Evolutionary conservation across 2,888 invertebrate genomes (phyloP), one percentile per base, ranked within the genome.

Genomic region (Panzeria rudis): DNA sequence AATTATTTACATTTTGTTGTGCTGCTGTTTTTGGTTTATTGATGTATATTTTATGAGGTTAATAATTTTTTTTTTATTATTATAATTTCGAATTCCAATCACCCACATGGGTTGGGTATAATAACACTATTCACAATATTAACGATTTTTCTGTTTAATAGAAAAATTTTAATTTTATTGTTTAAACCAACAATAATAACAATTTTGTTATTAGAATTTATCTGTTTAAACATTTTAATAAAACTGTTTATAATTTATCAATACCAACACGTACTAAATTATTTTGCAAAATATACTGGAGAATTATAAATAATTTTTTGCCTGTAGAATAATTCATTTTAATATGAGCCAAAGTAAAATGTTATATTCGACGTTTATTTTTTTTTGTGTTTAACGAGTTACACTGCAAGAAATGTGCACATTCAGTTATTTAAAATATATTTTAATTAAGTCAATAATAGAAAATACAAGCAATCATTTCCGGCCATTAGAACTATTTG

Each of bases 251-350:
- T 68, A 52, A 75, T 41, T 75, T 68, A 69, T 76, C 69, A 75
- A 76, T 82, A 76, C 61, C 69, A 82, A 69, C 81, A 82, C 81
- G 81, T 82, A 52, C 52, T 20, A 17, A 56, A n/a, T 69, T 32
- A 56, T 72, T 56, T 72, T 35, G 72, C 64, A 72, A 71, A 69
- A 82, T 13, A 71, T 77, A 50, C 71, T 20, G 56, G 11, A 64
- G 71, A 83, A 83, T 38, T 76, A 64, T 83, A 83, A 83, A 71
- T 64, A 64, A 62, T 75, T 71, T 62, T 83, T 71, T 73, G 76
- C 64, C 50, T 56, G 35, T 72, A 41, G 82, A 83, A 83, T 83
- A 72, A 77, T 77, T 83, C 56, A 83, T 83, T 82, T 82, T 59
- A 73, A 80, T 73, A 62, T 25, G 20, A 54, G n/a, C 38, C 52